Evolutionary conservation across 2,113 vertebrate species (phyloP).

Genomic region (Pygoscelis antarcticus): DNA sequence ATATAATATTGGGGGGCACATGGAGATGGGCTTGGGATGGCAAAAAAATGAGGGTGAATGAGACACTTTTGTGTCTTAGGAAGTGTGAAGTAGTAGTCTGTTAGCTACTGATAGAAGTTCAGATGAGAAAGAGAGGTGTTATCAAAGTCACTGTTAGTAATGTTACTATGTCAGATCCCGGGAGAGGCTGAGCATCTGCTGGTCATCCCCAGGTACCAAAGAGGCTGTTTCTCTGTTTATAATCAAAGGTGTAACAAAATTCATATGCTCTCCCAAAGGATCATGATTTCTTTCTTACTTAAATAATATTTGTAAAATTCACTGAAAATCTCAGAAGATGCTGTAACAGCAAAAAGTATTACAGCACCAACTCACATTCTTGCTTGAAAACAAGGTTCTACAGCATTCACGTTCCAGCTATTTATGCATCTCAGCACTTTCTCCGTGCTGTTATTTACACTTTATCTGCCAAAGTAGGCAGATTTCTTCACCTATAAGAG

Average conservation of each 20-base stretch:
- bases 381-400: neutral
- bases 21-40: neutral
- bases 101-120: neutral
- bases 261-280: neutral
- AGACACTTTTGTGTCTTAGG: neutral
- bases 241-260: neutral
- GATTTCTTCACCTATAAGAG: neutral
- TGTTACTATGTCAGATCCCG: neutral
- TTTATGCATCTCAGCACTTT: neutral
- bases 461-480: neutral
- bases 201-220: neutral
- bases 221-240: neutral
- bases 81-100: neutral
- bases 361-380: neutral
- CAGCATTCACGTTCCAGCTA: neutral
- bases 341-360: neutral
- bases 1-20: neutral
- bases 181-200: neutral
- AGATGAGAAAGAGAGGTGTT: constrained; percentile 13
- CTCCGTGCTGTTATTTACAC: neutral
- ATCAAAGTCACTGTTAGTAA: neutral
- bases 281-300: neutral
- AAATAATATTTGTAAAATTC: neutral
- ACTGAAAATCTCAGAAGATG: neutral
- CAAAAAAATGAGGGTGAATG: neutral